Percentiles rank a stretch among this genome's conserved stretches.
Evolutionary conservation across 1,140 invertebrate species (phyloP).

Genomic region (Temnothorax curvispinosus): DNA sequence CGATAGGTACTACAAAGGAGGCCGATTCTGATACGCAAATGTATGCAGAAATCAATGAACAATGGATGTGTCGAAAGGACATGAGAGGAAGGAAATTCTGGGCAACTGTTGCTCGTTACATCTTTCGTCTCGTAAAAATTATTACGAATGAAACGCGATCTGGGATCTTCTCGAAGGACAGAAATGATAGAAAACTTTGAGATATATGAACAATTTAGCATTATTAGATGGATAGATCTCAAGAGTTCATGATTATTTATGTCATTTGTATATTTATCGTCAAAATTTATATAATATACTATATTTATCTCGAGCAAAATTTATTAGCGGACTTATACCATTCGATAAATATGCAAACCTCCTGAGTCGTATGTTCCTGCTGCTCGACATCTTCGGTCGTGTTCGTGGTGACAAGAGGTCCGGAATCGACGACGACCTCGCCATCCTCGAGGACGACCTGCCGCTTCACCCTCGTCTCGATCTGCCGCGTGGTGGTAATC

Average conservation of each 20-base stretch:
- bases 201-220: neutral
- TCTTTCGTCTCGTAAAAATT: neutral
- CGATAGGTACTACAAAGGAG: slow-evolving; percentile 44
- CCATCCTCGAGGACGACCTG: slow-evolving; percentile 96
- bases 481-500: slow-evolving; percentile 94
- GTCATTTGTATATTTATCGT: neutral
- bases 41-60: slow-evolving; percentile 25
- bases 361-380: slow-evolving; percentile 94
- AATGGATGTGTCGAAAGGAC: slow-evolving; percentile 13
- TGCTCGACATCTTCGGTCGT: slow-evolving; percentile 95
- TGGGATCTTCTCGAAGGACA: neutral
- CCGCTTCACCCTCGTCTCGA: slow-evolving; percentile 95
- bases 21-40: slow-evolving; percentile 41
- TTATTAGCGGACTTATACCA: neutral
- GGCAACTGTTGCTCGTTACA: neutral
- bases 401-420: slow-evolving; percentile 95
- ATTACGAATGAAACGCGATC: neutral
- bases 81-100: neutral
- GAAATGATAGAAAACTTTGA: neutral
- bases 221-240: neutral
- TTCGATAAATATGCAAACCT: slow-evolving; percentile 86
- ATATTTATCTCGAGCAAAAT: neutral
- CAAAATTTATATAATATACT: neutral
- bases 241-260: neutral
- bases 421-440: slow-evolving; percentile 94